These are phyloP conservation scores for Platyrinchus mystaceus DNA, from an alignment of 2,797 vertebrate species.

Conservation along the genomic window DNA sequence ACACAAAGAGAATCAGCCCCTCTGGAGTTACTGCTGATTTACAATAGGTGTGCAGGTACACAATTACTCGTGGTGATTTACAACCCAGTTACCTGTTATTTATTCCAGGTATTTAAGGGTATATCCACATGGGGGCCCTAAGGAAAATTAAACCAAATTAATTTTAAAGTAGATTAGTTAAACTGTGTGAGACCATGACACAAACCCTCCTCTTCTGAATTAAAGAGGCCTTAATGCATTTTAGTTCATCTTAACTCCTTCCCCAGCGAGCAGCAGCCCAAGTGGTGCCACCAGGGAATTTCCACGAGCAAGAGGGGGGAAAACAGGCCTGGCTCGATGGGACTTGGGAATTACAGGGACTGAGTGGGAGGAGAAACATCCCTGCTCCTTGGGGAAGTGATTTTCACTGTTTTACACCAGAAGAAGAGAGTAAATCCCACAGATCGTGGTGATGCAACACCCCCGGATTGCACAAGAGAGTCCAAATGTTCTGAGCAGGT, in stretches of 20 bases:
- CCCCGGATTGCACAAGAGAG: background rate
- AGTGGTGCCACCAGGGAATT: background rate
- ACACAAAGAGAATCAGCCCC: constrained; percentile 23
- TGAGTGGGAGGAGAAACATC: background rate
- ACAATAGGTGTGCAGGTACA: constrained; percentile 44
- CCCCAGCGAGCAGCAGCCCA: background rate
- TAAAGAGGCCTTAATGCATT: constrained; percentile 19
- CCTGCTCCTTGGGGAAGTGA: fast-evolving
- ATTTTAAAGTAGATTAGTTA: constrained; percentile 63
- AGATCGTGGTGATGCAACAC: background rate
- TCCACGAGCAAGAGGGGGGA: background rate
- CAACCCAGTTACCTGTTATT: constrained; percentile 29
- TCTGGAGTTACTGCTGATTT: constrained; percentile 52
- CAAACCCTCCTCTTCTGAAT: constrained; percentile 3
- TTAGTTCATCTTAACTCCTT: background rate
- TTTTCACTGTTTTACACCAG: fast-evolving
- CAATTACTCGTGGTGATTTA: constrained; percentile 59
- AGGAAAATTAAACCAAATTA: constrained; percentile 68
- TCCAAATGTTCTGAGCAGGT: background rate
- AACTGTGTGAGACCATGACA: constrained; percentile 47
- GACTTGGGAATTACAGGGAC: background rate
- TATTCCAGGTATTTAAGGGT: constrained; percentile 52
- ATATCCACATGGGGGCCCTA: constrained; percentile 43
- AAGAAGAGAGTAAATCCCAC: background rate
- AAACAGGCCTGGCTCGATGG: background rate